These are phyloP conservation scores for Lepus timidus DNA, from an alignment of 2,113 vertebrate genomes.

Conservation along the genomic window DNA sequence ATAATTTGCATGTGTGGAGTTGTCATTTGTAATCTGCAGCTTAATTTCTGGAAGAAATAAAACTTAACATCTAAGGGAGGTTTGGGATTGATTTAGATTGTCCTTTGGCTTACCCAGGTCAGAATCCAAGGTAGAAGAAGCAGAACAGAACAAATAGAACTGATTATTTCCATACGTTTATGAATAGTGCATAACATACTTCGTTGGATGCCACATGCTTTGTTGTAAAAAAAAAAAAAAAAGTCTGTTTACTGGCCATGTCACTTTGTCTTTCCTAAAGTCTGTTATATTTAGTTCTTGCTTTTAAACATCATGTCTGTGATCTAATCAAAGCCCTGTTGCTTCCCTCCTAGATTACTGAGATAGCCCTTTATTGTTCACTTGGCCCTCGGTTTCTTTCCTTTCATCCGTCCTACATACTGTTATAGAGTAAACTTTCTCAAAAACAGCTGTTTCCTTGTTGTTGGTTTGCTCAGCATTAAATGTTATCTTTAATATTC, in stretches of 20 bases:
- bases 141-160: not conserved
- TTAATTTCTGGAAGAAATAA: constrained; percentile 55
- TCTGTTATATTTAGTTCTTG: not conserved
- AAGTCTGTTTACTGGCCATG: not conserved
- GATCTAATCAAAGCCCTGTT: not conserved
- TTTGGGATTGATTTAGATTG: not conserved
- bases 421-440: not conserved
- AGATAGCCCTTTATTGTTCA: not conserved
- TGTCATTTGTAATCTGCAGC: constrained; percentile 11
- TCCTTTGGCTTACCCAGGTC: not conserved
- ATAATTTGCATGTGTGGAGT: not conserved
- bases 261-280: not conserved
- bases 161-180: not conserved
- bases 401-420: too few relatives aligned
- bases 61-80: not conserved
- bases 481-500: not conserved
- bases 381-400: not conserved
- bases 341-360: not conserved
- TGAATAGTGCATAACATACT: not conserved
- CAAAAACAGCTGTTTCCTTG: not conserved
- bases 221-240: not conserved
- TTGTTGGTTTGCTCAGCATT: not conserved
- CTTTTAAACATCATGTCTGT: not conserved
- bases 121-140: not conserved
- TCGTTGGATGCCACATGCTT: not conserved